Evolutionary conservation across 2,113 vertebrate species (phyloP), one percentile per base, ranked within the genome.

Genomic region (Pomatostomus ruficeps): DNA sequence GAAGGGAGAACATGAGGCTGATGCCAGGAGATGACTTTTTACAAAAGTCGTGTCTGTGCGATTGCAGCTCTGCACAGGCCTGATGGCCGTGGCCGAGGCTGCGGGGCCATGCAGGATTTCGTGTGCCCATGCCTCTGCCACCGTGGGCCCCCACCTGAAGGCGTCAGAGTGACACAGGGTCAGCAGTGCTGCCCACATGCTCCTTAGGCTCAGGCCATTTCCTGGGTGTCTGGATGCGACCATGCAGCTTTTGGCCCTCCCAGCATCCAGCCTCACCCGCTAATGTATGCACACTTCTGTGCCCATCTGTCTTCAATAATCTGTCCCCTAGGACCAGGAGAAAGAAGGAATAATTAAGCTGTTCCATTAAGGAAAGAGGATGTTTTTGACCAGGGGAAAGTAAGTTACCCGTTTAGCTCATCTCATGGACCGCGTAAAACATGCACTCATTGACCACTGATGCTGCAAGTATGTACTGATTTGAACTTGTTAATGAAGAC

Each of bases 301-400:
- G 68, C 82, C 91, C 92, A 95, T 80, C 95, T 95, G 90, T 77
- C 95, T 94, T 36, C 93, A 75, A 71, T 96, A 90, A 94, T 96
- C 94, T 96, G 75, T 95, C 96, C 90, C 96, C 40, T 24, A 74
- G 89, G 93, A 85, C 46, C 12, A 0, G 59, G 33, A 89, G 62
- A 76, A 85, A 82, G 78, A 80, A 90, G 62, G 54, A 94, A 91
- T 96, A 93, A 94, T 96, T 96, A 93, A 97, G 89, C 89, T 90
- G 75, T 94, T 96, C 85, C 61, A 58, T 91, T 84, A 96, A 77
- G 51, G 62, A 77, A 77, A 82, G 81, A 86, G n/a, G 49, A 93
- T 71, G 58, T 3, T 88, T 96, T 81, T 91, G 84, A 83, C 79
- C 85, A 71, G 36, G 7, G 7, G 35, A 67, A 89, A 94, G 78